Percentiles rank a stretch among this genome's conserved stretches.
Conservation (phyloP, 2,113 vertebrate species). For the Xenotilapia longispinis region DNA sequence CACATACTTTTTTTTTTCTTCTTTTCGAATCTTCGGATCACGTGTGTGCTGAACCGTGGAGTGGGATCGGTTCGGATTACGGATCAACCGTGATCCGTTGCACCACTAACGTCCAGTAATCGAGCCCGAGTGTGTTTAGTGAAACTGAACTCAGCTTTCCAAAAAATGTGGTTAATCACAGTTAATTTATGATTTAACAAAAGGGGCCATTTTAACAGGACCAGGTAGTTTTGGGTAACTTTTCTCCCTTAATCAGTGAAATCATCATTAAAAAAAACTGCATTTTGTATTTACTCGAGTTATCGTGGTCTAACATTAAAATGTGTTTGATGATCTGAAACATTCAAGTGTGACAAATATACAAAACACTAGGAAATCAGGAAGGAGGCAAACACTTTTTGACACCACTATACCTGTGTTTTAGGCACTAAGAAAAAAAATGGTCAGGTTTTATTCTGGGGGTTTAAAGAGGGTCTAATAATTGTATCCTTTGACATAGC, state of each 20-base stretch:
- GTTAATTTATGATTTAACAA: neutral
- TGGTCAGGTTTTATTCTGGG: neutral
- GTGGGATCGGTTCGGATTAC: neutral
- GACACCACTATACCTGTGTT: neutral
- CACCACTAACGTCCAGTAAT: neutral
- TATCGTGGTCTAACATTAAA: neutral
- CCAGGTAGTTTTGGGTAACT: neutral
- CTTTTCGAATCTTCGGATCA: neutral
- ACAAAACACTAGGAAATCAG: neutral
- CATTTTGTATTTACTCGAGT: neutral
- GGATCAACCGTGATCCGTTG: neutral
- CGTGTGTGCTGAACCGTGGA: fast-evolving
- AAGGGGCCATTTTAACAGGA: neutral
- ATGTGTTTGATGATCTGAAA: neutral
- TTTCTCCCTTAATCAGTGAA: neutral
- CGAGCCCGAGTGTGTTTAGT: neutral
- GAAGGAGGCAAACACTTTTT: neutral
- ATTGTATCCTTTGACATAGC: neutral
- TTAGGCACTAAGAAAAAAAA: neutral
- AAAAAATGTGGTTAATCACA: neutral
- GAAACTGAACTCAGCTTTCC: neutral
- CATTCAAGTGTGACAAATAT: neutral
- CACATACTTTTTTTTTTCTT: neutral
- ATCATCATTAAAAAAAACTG: neutral
- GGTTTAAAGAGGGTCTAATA: neutral